Conservation (phyloP, 1,140 invertebrate genomes). For the Xylocopa sonorina region DNA sequence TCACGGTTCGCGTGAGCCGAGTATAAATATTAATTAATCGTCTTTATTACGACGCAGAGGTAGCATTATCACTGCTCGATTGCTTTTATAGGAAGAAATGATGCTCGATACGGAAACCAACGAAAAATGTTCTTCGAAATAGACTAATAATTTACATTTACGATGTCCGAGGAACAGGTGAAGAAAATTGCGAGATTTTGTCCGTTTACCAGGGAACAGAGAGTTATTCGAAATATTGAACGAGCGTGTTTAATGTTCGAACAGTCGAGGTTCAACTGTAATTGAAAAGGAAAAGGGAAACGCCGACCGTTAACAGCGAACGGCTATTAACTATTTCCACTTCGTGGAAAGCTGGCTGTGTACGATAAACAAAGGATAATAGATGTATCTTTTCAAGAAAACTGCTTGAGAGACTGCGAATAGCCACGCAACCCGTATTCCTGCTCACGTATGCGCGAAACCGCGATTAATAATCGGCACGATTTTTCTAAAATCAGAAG, state of each 20-base stretch:
- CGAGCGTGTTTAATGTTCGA: too few species aligned
- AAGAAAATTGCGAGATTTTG: too few species aligned
- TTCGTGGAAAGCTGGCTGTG: constrained; percentile 3
- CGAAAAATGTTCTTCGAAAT: not conserved
- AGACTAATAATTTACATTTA: not conserved
- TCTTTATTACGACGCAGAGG: constrained; percentile 56
- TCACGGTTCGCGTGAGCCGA: constrained; percentile 62
- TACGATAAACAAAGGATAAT: not conserved
- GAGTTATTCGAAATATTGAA: too few species aligned
- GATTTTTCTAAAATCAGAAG: too few species aligned
- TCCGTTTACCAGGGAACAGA: too few species aligned
- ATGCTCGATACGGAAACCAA: not conserved
- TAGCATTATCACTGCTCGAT: constrained; percentile 57
- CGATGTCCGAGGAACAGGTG: not conserved
- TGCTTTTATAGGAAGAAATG: constrained; percentile 25
- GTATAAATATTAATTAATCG: constrained; percentile 74
- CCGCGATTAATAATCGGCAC: not conserved
- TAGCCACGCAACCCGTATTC: not conserved
- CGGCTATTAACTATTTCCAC: too few species aligned
- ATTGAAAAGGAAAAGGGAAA: constrained; percentile 33
- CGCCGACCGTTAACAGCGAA: not conserved
- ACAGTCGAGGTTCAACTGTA: too few species aligned
- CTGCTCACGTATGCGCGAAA: not conserved
- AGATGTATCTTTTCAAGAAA: not conserved
- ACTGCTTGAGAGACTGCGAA: not conserved